Evolutionary conservation across 2,113 vertebrate species (phyloP).

Genomic region (Sisor rabdophorus): DNA sequence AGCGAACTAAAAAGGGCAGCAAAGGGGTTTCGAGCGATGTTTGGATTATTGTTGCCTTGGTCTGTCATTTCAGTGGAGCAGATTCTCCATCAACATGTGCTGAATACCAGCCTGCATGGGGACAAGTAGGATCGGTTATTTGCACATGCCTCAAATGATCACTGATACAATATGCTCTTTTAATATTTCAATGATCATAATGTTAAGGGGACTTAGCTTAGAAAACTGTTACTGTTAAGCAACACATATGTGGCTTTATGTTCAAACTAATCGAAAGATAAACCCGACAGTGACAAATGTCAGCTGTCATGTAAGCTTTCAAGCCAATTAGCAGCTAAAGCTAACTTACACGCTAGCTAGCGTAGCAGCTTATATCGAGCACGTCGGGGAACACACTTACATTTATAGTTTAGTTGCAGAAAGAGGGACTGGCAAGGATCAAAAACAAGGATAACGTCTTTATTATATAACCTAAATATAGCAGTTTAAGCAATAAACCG

Average conservation of each 20-base stretch:
- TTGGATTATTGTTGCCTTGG: conserved; percentile 97
- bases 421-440: not conserved
- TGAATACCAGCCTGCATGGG: conserved; percentile 44
- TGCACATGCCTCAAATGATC: not conserved
- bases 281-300: not conserved
- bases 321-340: conserved; percentile 16
- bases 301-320: not conserved
- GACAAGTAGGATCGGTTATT: not conserved
- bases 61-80: conserved; percentile 90
- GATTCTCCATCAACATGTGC: conserved; percentile 74
- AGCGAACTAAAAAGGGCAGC: conserved; percentile 94
- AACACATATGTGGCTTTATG: not conserved
- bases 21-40: conserved; percentile 95
- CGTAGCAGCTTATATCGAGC: conserved; percentile 6
- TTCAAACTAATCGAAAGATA: not conserved
- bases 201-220: not conserved
- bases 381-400: not conserved
- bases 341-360: conserved; percentile 7
- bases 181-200: not conserved
- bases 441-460: not conserved
- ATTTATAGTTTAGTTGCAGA: not conserved
- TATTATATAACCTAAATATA: not conserved
- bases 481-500: not conserved
- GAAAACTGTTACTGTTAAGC: not conserved
- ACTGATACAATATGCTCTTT: not conserved